Evolutionary conservation across 2,797 vertebrate species (phyloP), one percentile per base, ranked within the genome.

Genomic region (Hypotaenidia okinawae): DNA sequence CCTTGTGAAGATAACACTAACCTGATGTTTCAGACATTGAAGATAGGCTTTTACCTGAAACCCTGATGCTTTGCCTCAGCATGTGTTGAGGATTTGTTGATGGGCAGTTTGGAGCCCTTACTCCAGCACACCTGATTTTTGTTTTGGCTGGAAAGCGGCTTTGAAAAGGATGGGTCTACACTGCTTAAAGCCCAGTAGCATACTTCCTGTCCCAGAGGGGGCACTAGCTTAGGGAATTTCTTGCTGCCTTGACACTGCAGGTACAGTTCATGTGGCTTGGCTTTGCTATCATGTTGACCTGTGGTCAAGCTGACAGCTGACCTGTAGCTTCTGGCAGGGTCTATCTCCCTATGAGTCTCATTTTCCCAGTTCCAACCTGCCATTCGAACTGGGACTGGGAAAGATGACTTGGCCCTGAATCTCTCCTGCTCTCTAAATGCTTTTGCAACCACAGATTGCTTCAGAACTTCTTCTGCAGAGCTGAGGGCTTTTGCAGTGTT

Each of bases 1-100:
- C 24, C 35, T 67, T 0, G 0, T 41, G 72, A 33, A 73, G 27
- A 25, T 37, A 55, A 18, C 33, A 45, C 11, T 21, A 25, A 57
- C 21, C 15, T 70, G 69, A 6, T 2, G 3, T 30, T 18, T 87
- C 47, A 76, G 28, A 28, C 21, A 22, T 15, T 14, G 11, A 77
- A 37, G 68, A 47, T 0, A 30, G n/a, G 18, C 15, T 74, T 58
- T 75, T 21, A 30, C 14, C 17, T 33, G 22, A 69, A 64, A 23
- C 13, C 16, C 47, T 77, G 69, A 51, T 8, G 3, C n/a, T 81
- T 54, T 35, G 7, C 64, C 13, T 69, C 22, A 52, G 13, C 39
- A 11, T 24, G 0, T 9, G 27, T 9, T 54, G 19, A n/a, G 16
- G 28, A 28, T 82, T 74, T 77, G 64, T 16, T 41, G 28, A 30